Percentiles rank a stretch among this genome's conserved stretches.
These are phyloP conservation scores for Coluber constrictor DNA, from an alignment of 2,797 vertebrate genomes.

Conservation along the genomic window DNA sequence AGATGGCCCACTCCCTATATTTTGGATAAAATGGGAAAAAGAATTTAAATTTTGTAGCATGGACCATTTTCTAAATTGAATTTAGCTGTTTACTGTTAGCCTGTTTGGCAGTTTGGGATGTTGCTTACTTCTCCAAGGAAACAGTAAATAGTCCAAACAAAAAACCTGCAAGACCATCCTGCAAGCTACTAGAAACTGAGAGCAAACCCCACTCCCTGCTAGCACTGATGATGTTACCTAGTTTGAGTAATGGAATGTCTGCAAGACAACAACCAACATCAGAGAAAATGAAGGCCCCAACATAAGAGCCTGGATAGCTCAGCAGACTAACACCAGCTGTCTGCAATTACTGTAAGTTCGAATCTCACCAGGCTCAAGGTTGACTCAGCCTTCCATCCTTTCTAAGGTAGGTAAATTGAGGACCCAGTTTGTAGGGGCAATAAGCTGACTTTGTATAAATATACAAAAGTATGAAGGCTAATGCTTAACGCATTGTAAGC, in stretches of 20 bases:
- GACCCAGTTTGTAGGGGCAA: too few species aligned
- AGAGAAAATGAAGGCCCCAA: background rate
- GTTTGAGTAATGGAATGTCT: background rate
- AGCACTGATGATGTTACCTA: background rate
- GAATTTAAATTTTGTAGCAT: background rate
- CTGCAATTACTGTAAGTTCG: too few species aligned
- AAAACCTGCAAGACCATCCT: background rate
- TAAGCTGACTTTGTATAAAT: too few species aligned
- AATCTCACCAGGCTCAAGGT: too few species aligned
- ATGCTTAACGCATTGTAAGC: too few species aligned
- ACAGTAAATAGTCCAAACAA: background rate
- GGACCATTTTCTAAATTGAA: background rate
- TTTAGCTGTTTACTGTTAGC: background rate
- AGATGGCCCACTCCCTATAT: background rate
- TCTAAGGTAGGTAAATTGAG: too few species aligned
- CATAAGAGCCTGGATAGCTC: background rate
- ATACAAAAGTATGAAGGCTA: too few species aligned
- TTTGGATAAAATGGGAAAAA: background rate
- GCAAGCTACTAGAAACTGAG: background rate
- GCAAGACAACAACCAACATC: background rate
- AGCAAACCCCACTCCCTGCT: background rate
- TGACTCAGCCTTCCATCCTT: too few species aligned
- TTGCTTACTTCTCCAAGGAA: background rate
- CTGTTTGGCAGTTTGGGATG: background rate
- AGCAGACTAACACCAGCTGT: too few species aligned